Evolutionary conservation across 2,888 invertebrate species (phyloP), one percentile per base, ranked within the genome.

Genomic region (Spicauda simplicius): DNA sequence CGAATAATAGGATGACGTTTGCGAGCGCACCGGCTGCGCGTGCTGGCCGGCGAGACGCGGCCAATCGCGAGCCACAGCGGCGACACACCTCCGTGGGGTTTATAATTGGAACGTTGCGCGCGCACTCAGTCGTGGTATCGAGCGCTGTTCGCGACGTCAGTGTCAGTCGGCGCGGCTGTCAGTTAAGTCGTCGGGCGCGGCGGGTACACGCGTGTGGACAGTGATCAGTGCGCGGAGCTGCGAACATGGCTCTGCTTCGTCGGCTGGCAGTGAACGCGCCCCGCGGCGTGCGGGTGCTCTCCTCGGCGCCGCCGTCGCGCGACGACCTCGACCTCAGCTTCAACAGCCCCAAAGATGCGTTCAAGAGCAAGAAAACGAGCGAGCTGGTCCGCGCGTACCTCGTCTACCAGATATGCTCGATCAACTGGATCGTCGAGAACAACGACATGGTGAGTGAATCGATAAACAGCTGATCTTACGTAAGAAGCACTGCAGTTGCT

Each of bases 301-400:
- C 89, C 69, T 74, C 86, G 58, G 69, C 80, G 69, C 72, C 86
- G 62, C 74, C 72, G 56, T 70, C 79, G 12, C 86, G 87, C 55
- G 97, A 97, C 88, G 96, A 96, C 2, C 94, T 98, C 76, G 98
- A 98, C 90, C 95, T 97, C 73, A 94, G 94, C 75, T 99, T 99
- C 92, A 96, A 96, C 88, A 97, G 98, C 94, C 96, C 97, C 30
- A 94, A 96, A 79, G 98, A 98, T 76, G 97, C 99, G 30, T 99
- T 98, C 94, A 97, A 98, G 88, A 98, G 98, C 92, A 99, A 99
- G 94, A 98, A 97, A 78, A 98, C 97, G 75, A 96, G 95, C 93
- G 99, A 99, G 91, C 95, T 99, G 76, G 83, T 98, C 62, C 95
- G 99, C 74, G 98, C 98, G 52, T 97, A 98, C 86, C 80, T 98